phyloP scores from a whole-genome alignment of 2,113 vertebrate species.

The human region GRCh38 chr2:189350001-189350500 shows the following conservation, averaged over 20 bases:
- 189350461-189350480: neutral
- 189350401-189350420: neutral
- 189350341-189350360: neutral
- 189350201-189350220: neutral
- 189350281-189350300: neutral
- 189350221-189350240: neutral
- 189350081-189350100: neutral
- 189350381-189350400: neutral
- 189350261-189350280: neutral
- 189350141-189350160: neutral
- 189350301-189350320: neutral
- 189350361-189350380: neutral
- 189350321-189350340: neutral
- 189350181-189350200: neutral
- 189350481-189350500: neutral
- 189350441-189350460: neutral
- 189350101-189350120: slow-evolving; percentile 10
- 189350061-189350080: neutral
- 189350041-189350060: slow-evolving; percentile 13
- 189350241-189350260: neutral
- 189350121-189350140: neutral
- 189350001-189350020: neutral
- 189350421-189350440: neutral
- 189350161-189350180: slow-evolving; percentile 6
- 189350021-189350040: neutral